Evolutionary conservation across 2,113 vertebrate genomes (phyloP).

Genomic region (Telmatochromis sp.): DNA sequence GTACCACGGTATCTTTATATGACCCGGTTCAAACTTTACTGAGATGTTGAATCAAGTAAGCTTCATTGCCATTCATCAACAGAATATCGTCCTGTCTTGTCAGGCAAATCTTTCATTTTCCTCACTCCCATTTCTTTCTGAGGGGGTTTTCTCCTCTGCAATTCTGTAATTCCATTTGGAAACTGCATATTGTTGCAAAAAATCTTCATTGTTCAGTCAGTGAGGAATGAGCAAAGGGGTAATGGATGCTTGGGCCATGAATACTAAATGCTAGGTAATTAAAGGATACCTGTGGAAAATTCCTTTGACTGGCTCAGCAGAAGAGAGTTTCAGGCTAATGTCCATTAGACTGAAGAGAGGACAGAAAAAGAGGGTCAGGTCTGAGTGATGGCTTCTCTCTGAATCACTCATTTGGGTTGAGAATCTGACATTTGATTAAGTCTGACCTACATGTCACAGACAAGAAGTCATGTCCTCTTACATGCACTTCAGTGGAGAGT

Average conservation of each 20-base stretch:
- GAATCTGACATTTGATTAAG: conserved; percentile 61
- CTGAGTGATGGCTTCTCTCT: conserved; percentile 54
- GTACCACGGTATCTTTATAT: not conserved
- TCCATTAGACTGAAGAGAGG: conserved; percentile 29
- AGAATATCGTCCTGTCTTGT: not conserved
- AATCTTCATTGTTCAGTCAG: not conserved
- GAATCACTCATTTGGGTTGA: conserved; percentile 50
- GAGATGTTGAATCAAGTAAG: not conserved
- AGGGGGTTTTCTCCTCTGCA: fast-evolving
- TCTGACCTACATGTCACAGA: conserved; percentile 59
- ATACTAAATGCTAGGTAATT: conserved; percentile 70
- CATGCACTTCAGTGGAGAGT: conserved; percentile 3
- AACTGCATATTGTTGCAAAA: conserved; percentile 14
- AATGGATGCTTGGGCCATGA: conserved; percentile 61
- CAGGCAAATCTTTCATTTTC: conserved; percentile 8
- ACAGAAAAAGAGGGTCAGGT: conserved; percentile 7
- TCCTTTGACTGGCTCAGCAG: conserved; percentile 49
- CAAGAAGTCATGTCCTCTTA: conserved; percentile 22
- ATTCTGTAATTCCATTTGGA: conserved; percentile 15
- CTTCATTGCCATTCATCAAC: conserved; percentile 34
- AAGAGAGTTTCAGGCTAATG: conserved; percentile 13
- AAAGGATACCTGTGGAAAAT: conserved; percentile 65
- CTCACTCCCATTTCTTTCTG: not conserved
- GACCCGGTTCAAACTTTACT: conserved; percentile 30
- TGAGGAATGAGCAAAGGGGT: conserved; percentile 30